These are phyloP conservation scores for Lydus trimaculatus DNA, from an alignment of 2,888 invertebrate species.

Conservation along the genomic window DNA sequence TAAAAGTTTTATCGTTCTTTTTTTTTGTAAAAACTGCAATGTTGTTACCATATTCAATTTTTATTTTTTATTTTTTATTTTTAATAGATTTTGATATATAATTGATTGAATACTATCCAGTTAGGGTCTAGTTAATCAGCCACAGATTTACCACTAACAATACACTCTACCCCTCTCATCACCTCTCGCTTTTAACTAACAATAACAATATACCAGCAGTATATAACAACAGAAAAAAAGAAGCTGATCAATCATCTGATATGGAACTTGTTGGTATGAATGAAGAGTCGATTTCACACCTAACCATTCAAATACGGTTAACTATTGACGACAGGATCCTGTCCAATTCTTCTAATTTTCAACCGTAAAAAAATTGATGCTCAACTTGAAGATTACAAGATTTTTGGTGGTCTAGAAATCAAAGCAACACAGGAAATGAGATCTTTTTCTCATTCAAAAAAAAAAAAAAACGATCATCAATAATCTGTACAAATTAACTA, in stretches of 20 bases:
- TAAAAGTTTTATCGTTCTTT: neutral
- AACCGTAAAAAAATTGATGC: constrained; percentile 13
- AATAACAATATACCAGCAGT: neutral
- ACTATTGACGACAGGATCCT: constrained; percentile 14
- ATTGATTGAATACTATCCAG: neutral
- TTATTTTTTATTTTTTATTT: neutral
- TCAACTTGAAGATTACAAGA: neutral
- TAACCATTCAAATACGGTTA: constrained; percentile 20
- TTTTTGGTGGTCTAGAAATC: constrained; percentile 13
- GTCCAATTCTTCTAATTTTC: constrained; percentile 21
- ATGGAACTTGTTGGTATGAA: constrained; percentile 9
- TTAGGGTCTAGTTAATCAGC: constrained; percentile 5
- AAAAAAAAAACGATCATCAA: neutral
- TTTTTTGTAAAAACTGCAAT: neutral
- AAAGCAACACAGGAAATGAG: constrained; percentile 36
- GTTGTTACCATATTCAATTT: neutral
- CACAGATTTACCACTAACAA: neutral
- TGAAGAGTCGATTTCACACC: constrained; percentile 27
- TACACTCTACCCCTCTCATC: neutral
- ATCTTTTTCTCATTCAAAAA: constrained; percentile 16
- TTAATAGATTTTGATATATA: neutral
- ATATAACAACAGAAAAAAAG: constrained; percentile 10
- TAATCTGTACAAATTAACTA: neutral
- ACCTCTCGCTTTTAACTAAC: neutral
- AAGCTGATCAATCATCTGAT: constrained; percentile 12